Base-by-base conservation (phyloP, 2,888 invertebrate species). In the Odiellus spinosus region DNA sequence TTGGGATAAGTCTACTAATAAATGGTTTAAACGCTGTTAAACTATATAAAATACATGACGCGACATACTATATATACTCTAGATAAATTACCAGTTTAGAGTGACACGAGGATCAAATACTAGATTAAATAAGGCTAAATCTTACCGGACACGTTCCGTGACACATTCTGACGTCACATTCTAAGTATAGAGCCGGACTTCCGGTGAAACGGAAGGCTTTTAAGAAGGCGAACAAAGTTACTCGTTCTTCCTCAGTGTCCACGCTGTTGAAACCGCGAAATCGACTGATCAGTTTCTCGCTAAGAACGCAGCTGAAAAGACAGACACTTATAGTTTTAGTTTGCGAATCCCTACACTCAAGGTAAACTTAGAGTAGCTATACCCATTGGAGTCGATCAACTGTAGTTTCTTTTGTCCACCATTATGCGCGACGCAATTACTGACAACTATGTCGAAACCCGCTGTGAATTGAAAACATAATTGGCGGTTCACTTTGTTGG, bases 101-200 rank as follows among this genome's bases (percentile, higher is more conserved):
- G n/a, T n/a, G n/a, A n/a, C n/a, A n/a, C n/a, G n/a, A n/a, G n/a
- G n/a, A n/a, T n/a, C n/a, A n/a, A n/a, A n/a, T n/a, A n/a, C n/a
- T n/a, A n/a, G n/a, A n/a, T n/a, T n/a, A n/a, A n/a, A n/a, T n/a
- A n/a, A n/a, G n/a, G n/a, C n/a, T n/a, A n/a, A 26, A 26, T 26
- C 77, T 76, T 67, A 90, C 90, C 59, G 88, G 90, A 71, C 90
- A 90, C 58, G 86, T 73, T 51, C 90, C 90, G 65, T 90, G 90
- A 64, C 90, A 90, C 90, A 90, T 90, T 57, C 88, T 72, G 32
- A 90, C 88, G 66, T 90, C 90, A 60, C 90, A 90, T 69, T 90
- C 90, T 51, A 90, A 86, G 64, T 90, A 90, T 3, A 90, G 73
- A 5, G 90, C 88, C 0, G 90, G 90, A 0, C 88, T 88, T 19